Percentiles rank a stretch among this genome's conserved stretches.
These are phyloP conservation scores for Pterocles burchelli DNA, from an alignment of 2,113 vertebrate genomes.

Conservation along the genomic window DNA sequence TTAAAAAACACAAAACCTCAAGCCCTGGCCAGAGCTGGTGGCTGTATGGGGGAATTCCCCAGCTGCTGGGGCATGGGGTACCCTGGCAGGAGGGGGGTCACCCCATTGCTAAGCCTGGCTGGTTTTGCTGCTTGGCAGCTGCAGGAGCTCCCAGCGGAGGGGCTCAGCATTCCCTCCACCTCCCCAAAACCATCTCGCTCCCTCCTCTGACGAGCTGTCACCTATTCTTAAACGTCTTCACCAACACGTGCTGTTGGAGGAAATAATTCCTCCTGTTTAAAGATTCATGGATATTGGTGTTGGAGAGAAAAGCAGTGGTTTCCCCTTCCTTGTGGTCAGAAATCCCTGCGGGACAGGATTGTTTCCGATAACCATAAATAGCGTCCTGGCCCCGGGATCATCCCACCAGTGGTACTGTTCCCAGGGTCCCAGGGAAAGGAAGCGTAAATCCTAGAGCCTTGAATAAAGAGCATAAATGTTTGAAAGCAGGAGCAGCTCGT, in stretches of 20 bases:
- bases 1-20: constrained; percentile 25
- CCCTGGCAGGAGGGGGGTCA: neutral
- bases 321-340: neutral
- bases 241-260: neutral
- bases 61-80: fast-evolving
- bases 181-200: neutral
- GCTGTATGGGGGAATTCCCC: neutral
- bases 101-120: neutral
- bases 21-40: fast-evolving
- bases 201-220: constrained; percentile 34
- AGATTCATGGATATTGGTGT: constrained; percentile 39
- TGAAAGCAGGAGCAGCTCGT: neutral
- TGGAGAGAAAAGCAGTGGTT: neutral
- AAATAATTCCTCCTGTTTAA: constrained; percentile 49
- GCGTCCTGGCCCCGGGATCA: neutral
- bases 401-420: neutral
- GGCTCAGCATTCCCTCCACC: neutral
- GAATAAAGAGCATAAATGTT: neutral
- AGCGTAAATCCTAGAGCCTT: constrained; percentile 27
- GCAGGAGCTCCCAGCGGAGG: neutral
- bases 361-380: neutral
- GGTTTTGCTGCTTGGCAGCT: neutral
- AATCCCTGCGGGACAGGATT: neutral
- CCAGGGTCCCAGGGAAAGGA: neutral
- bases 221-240: constrained; percentile 51